phyloP scores from a whole-genome alignment of 2,888 invertebrate genomes.

The Serrognathus titanus region DNA sequence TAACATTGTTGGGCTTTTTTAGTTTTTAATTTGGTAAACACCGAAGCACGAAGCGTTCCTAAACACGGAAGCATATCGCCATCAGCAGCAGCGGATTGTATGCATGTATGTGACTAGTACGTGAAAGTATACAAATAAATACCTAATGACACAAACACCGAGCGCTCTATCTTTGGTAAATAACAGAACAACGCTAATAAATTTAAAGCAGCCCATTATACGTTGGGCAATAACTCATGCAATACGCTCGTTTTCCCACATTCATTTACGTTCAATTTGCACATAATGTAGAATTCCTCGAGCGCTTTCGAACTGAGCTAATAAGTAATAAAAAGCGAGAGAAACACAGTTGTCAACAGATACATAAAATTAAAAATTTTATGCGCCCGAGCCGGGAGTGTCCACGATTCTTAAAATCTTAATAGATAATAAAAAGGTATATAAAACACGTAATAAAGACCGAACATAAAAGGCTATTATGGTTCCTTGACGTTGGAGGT shows the following conservation, averaged over 20 bases:
- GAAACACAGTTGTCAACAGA: not conserved
- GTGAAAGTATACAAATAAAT: no score
- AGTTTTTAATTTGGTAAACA: no score
- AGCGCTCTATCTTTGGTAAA: no score
- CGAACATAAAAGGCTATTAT: not conserved
- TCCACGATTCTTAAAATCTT: not conserved
- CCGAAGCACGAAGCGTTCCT: no score
- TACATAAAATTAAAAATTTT: not conserved
- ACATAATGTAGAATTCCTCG: not conserved
- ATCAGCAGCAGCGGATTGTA: no score
- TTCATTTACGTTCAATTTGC: not conserved
- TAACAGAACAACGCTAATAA: no score
- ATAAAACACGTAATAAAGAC: conserved; percentile 1
- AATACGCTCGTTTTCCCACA: not conserved
- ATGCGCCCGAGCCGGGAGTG: not conserved
- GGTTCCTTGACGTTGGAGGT: not conserved
- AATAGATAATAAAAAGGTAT: not conserved
- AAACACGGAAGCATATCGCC: no score
- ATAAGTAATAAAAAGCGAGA: not conserved
- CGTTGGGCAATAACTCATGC: not conserved
- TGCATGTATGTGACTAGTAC: no score
- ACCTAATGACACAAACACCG: no score
- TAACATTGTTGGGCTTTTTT: no score
- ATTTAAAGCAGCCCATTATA: no score
- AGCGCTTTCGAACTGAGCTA: not conserved